A percentile compares a stretch with the other conserved stretches of the same genome.
phyloP scores from a whole-genome alignment of 1,140 invertebrate species.

The Drosophila orena region DNA sequence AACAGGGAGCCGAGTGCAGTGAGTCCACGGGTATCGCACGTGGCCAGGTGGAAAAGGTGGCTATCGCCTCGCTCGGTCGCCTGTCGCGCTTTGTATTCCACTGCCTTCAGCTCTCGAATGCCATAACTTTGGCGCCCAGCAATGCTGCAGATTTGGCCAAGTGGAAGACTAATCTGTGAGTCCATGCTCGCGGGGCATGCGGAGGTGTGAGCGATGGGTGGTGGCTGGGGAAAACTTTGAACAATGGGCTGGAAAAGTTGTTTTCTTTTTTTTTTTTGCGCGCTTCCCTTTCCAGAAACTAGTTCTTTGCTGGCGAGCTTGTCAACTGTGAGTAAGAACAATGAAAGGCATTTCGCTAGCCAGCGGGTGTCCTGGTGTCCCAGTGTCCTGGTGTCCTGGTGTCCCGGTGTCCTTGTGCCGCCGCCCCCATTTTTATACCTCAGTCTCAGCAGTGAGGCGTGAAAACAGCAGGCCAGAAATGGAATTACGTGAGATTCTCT shows the following conservation, averaged over 20 bases:
- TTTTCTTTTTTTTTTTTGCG: conserved; percentile 7
- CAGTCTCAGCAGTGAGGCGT: conserved; percentile 57
- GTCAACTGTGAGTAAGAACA: conserved; percentile 73
- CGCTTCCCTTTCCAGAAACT: conserved; percentile 41
- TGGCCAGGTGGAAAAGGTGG: conserved; percentile 56
- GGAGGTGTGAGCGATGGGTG: conserved; percentile 43
- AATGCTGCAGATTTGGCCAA: conserved; percentile 76
- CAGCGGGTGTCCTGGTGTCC: conserved; percentile 50
- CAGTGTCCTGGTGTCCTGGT: conserved; percentile 14
- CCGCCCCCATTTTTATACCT: conserved; percentile 1
- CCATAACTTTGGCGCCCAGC: conserved; percentile 66
- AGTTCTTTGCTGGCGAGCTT: conserved; percentile 63
- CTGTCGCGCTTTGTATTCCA: conserved; percentile 23
- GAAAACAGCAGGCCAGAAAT: conserved; percentile 51
- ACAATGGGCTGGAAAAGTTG: conserved; percentile 74
- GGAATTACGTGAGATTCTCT: conserved; percentile 16
- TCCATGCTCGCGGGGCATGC: conserved; percentile 39
- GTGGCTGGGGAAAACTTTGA: conserved; percentile 61
- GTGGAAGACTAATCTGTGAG: conserved; percentile 81
- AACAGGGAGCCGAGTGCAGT: conserved; percentile 20
- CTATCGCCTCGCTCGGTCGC: conserved; percentile 36
- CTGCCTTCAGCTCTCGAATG: conserved; percentile 16
- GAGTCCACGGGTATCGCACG: conserved; percentile 26
- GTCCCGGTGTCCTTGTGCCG: conserved; percentile 14
- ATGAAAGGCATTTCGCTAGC: conserved; percentile 59